Base-by-base conservation (phyloP, 1,140 invertebrate genomes). In the Drosophila funebris region DNA sequence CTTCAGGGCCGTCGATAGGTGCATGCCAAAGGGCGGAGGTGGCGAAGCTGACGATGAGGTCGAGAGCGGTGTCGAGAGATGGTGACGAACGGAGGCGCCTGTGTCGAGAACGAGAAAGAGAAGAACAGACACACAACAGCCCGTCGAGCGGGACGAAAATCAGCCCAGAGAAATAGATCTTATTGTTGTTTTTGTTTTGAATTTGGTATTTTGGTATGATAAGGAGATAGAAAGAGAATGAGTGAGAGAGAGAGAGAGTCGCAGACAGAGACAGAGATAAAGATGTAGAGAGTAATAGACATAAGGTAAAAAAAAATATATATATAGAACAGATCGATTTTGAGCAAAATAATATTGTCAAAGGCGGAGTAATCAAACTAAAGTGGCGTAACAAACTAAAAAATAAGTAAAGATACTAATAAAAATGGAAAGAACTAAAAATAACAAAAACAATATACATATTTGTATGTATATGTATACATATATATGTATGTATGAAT, bases 91-190 rank as follows among this genome's bases (percentile, higher is more conserved):
- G 63, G 73, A 73, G 79, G 70, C 80, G 75, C 83, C 90, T 91
- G 84, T 80, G 69, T 80, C 84, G 89, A 82, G 84, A 91, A 91
- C 79, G 90, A 91, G 91, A 91, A 90, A 90, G 81, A 91, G 90
- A 85, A 91, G 78, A 91, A 90, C 82, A 90, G 82, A 85, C 90
- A 90, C 89, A 90, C 90, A 89, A 90, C 90, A 91, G 82, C 84
- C 82, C 82, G 82, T 82, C 76, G 77, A 82, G 76, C 80, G 90
- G 90, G 90, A 90, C 90, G 83, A 84, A 90, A 91, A 91, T 91
- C 85, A 91, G 90, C 90, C 90, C 90, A 88, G 80, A 89, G 83
- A 90, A 90, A 90, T 90, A 85, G 80, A 81, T 77, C 69, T 64
- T 75, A 57, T 54, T 62, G 57, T 62, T 73, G 37, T 62, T 76